A percentile compares a stretch with the other conserved stretches of the same genome.
phyloP scores from a whole-genome alignment of 2,797 vertebrate species.

The Epinephelus malabaricus region DNA sequence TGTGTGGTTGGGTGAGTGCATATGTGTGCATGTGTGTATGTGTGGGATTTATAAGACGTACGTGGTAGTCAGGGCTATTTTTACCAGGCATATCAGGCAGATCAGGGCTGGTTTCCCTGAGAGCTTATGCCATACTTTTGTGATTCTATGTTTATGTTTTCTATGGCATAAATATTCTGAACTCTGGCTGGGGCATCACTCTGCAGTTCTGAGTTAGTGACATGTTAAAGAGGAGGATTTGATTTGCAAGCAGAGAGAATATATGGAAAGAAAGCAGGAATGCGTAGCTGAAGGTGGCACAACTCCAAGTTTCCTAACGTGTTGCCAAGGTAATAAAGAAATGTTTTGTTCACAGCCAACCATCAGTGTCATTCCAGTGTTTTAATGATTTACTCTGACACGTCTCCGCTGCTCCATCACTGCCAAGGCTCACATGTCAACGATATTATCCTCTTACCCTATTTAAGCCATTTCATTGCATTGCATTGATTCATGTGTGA shows the following conservation, averaged over 20 bases:
- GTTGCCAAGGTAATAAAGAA: too few relatives aligned
- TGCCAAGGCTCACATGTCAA: too few relatives aligned
- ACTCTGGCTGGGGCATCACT: conserved; percentile 27
- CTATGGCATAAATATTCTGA: conserved; percentile 24
- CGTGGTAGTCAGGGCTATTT: conserved; percentile 72
- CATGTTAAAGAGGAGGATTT: conserved; percentile 16
- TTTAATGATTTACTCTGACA: conserved; percentile 5
- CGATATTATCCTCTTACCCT: too few relatives aligned
- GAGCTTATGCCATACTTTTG: conserved; percentile 63
- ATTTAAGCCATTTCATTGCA: too few relatives aligned
- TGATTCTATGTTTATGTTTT: conserved; percentile 45
- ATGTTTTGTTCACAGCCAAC: conserved; percentile 18
- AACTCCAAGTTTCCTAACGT: conserved; percentile 16
- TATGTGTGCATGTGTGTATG: conserved; percentile 10
- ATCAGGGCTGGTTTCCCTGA: conserved; percentile 75
- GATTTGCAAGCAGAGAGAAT: conserved; percentile 32
- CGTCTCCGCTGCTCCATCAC: too few relatives aligned
- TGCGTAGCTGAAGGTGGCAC: conserved; percentile 9
- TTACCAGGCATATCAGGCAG: conserved; percentile 62
- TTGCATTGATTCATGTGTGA: too few relatives aligned
- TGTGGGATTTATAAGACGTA: conserved; percentile 61
- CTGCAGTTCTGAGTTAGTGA: conserved; percentile 38
- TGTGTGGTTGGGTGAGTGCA: conserved; percentile 7
- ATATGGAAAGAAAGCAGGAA: conserved; percentile 13
- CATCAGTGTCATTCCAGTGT: conserved; percentile 15